These are phyloP conservation scores for Cactoblastis cactorum DNA, from an alignment of 2,888 invertebrate genomes.

Conservation along the genomic window DNA sequence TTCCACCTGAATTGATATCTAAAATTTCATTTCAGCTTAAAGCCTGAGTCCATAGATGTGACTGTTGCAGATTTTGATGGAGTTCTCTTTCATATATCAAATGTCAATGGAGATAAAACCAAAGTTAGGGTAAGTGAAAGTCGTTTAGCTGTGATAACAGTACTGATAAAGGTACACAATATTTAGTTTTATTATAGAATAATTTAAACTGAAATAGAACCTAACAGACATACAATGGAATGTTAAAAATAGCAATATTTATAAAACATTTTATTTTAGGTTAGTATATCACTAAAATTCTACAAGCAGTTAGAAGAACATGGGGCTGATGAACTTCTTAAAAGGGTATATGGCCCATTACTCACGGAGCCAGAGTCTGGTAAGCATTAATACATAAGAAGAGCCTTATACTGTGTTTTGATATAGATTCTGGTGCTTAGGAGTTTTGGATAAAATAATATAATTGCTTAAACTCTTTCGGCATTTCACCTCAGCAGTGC, in stretches of 20 bases:
- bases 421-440: no score
- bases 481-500: no score
- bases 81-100: conserved; percentile 98
- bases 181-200: no score
- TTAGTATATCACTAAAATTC: conserved; percentile 99
- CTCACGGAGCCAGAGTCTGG: conserved; percentile 93
- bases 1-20: not conserved
- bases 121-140: conserved; percentile 92
- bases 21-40: conserved; percentile 84
- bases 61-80: conserved; percentile 99
- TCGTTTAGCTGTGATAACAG: not conserved
- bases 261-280: conserved; percentile 73
- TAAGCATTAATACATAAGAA: no score
- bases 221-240: no score
- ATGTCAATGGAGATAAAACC: conserved; percentile 96
- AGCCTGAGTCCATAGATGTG: conserved; percentile 97
- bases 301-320: conserved; percentile 98
- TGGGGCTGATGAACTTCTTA: conserved; percentile 97
- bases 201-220: no score
- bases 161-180: not conserved
- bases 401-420: no score
- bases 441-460: no score
- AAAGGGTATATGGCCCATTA: conserved; percentile 93
- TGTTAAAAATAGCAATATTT: not conserved
- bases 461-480: no score